Conservation (phyloP, 2,113 vertebrate genomes). For the Serilophus lunatus region DNA sequence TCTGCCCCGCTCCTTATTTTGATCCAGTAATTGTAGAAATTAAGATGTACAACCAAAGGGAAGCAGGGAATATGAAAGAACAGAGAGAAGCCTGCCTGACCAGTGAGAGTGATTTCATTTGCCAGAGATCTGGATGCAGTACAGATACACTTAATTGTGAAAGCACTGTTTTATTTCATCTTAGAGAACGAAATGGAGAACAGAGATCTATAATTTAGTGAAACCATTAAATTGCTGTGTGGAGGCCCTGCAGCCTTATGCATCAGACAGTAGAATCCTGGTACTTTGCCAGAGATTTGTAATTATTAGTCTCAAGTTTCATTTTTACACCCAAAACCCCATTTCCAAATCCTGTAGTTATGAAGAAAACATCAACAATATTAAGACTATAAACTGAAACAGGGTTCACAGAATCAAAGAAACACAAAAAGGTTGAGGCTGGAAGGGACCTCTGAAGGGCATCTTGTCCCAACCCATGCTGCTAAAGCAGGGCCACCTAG, state of each 20-base stretch:
- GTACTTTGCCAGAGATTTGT: background rate
- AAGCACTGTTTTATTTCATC: background rate
- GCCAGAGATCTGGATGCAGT: background rate
- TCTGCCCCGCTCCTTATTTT: background rate
- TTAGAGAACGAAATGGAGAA: background rate
- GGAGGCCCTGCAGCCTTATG: accelerated
- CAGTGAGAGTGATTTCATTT: background rate
- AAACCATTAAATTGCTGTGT: background rate
- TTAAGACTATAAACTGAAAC: background rate
- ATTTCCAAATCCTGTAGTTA: background rate
- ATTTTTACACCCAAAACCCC: background rate
- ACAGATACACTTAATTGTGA: constrained; percentile 5
- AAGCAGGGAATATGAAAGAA: background rate
- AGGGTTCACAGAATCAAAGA: background rate
- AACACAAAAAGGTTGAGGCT: background rate
- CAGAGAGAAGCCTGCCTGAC: background rate
- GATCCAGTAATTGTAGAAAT: background rate
- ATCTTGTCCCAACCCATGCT: background rate
- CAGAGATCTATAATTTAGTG: background rate
- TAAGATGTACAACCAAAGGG: background rate
- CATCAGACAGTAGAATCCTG: background rate
- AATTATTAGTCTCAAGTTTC: background rate
- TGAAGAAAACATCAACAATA: background rate
- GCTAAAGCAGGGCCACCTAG: background rate
- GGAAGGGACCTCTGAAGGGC: background rate